These are phyloP conservation scores for Tenrec ecaudatus DNA, from an alignment of 2,113 vertebrate genomes.

Conservation along the genomic window DNA sequence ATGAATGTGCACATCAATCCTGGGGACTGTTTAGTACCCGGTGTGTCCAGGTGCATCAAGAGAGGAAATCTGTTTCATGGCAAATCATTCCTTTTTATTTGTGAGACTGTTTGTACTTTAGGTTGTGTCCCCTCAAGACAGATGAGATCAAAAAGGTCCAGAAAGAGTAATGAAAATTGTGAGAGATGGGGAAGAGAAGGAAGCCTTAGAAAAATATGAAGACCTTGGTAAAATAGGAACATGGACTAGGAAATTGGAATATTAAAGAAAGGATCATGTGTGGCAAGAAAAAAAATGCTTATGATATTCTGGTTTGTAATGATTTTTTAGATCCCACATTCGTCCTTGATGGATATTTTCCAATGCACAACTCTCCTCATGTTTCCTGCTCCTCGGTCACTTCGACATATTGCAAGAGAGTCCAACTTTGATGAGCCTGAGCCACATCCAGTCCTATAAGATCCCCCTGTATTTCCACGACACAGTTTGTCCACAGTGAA, in stretches of 20 bases:
- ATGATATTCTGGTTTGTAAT: not conserved
- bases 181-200: not conserved
- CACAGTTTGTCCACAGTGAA: not conserved
- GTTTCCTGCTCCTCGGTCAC: not conserved
- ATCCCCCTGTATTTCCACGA: not conserved
- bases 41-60: not conserved
- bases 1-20: conserved; percentile 45
- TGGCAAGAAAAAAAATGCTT: conserved; percentile 9
- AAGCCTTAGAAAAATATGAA: not conserved
- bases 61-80: not conserved
- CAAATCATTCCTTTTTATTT: conserved; percentile 7
- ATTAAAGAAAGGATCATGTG: conserved; percentile 18
- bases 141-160: conserved; percentile 49
- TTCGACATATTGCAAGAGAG: not conserved
- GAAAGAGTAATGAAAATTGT: conserved; percentile 51
- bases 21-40: not conserved
- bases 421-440: not conserved
- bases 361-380: not conserved
- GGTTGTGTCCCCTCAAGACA: conserved; percentile 2
- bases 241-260: not conserved
- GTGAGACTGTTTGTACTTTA: not conserved
- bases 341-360: not conserved
- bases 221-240: not conserved
- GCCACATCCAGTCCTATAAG: not conserved
- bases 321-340: not conserved